Conservation (phyloP, 2,888 invertebrate genomes). For the Hydrotaea diabolus region DNA sequence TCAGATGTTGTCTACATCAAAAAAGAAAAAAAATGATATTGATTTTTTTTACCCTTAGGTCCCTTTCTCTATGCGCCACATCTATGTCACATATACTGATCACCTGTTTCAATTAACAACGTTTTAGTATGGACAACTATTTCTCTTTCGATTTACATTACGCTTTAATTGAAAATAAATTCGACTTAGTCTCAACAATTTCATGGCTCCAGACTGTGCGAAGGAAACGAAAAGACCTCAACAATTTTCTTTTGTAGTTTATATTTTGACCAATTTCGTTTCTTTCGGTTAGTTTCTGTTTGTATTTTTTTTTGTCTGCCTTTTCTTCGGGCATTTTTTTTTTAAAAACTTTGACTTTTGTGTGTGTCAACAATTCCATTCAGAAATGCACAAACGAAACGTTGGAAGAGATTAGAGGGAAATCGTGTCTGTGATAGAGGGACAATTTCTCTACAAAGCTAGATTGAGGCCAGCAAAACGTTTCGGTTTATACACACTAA, state of each 20-base stretch:
- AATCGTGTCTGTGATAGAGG: conserved; percentile 38
- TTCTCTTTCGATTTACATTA: too few relatives aligned
- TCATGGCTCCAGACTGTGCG: background rate
- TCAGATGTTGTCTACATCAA: too few relatives aligned
- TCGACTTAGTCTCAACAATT: background rate
- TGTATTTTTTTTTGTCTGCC: background rate
- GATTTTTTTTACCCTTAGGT: too few relatives aligned
- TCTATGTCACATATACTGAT: too few relatives aligned
- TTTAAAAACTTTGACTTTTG: conserved; percentile 16
- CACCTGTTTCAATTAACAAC: too few relatives aligned
- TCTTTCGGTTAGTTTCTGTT: background rate
- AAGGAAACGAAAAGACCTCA: conserved; percentile 26
- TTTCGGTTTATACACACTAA: conserved; percentile 24
- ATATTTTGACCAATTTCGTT: conserved; percentile 30
- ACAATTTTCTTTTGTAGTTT: conserved; percentile 37
- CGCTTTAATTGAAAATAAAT: too few relatives aligned
- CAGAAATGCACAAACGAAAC: conserved; percentile 41
- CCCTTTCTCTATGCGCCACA: too few relatives aligned
- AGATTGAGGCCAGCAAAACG: conserved; percentile 40
- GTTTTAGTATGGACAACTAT: too few relatives aligned
- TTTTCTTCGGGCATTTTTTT: conserved; percentile 4
- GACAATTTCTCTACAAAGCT: conserved; percentile 4
- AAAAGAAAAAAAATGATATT: too few relatives aligned
- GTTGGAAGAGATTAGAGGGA: conserved; percentile 22
- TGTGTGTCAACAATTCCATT: conserved; percentile 14